Evolutionary conservation across 1,140 invertebrate genomes (phyloP), one percentile per base, ranked within the genome.

Genomic region (Euura lappo): DNA sequence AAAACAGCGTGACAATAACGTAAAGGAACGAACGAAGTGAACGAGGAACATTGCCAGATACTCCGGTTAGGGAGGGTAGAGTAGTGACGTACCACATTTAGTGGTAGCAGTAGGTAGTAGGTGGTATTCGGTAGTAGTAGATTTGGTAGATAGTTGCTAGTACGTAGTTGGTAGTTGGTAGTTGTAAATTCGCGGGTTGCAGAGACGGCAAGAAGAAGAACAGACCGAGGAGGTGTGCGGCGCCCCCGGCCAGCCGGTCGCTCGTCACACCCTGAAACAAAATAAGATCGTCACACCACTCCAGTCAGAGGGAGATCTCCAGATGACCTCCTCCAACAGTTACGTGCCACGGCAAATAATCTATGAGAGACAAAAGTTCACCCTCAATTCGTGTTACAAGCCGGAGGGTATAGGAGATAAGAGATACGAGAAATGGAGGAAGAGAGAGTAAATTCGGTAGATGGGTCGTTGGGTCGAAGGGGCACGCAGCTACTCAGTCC

Each of bases 211-310:
- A 86, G 84, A 85, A 85, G 66, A 68, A 84, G 85, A 85, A 85
- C 83, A 82, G 81, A 75, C 80, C 83, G 80, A 86, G 86, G 86
- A 87, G 86, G 86, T 87, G 86, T 87, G 86, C 84, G 85, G 84
- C 85, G 86, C 82, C 85, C 86, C 86, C 86, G 86, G 86, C 84
- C 86, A 87, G 85, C 86, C 84, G 86, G 86, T 87, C 86, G 86
- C 86, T 84, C 82, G 82, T 87, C 86, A 87, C 86, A 87, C 86
- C 85, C 86, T 87, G 86, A 87, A 87, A 86, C 86, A 87, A 81
- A 86, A 86, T 83, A 85, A 84, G 74, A 84, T 84, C 82, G 84
- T 86, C 83, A 86, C 51, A 60, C 51, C 51, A 6, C 79, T 83
- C 79, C 80, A 79, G 78, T 83, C 82, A 60, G 51, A 60, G 51